A percentile compares a stretch with the other conserved stretches of the same genome.
Evolutionary conservation across 2,113 vertebrate genomes (phyloP).

Genomic region (Cephalophus harveyi): DNA sequence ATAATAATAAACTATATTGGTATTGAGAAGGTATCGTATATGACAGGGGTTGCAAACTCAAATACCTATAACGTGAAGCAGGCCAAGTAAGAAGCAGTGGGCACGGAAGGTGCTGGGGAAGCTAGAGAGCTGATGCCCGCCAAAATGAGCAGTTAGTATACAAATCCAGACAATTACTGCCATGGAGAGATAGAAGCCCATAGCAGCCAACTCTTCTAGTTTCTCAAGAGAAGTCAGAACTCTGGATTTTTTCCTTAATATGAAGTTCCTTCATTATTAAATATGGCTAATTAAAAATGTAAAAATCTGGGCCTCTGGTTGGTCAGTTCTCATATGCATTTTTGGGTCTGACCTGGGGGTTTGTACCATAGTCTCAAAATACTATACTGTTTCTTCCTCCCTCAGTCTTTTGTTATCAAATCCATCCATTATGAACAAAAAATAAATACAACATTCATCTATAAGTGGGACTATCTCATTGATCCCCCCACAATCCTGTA

Average conservation of each 20-base stretch:
- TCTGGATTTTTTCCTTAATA: not conserved
- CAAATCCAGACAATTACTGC: rapidly evolving
- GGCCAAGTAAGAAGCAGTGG: not conserved
- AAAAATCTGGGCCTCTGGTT: not conserved
- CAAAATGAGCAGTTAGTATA: not conserved
- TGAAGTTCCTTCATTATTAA: not conserved
- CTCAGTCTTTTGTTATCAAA: not conserved
- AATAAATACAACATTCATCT: not conserved
- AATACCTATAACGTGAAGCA: not conserved
- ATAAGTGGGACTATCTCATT: not conserved
- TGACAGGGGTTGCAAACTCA: not conserved
- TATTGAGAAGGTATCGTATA: not conserved
- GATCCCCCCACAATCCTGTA: not conserved
- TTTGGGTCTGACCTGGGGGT: not conserved
- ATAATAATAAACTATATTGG: not conserved
- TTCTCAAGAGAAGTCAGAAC: not conserved
- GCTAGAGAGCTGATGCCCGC: too few relatives aligned
- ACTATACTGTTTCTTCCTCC: not conserved
- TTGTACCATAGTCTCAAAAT: not conserved
- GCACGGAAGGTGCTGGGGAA: not conserved
- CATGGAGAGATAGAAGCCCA: not conserved
- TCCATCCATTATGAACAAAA: not conserved
- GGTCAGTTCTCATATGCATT: not conserved
- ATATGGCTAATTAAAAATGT: not conserved
- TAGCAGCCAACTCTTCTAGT: not conserved